Percentiles rank a stretch among this genome's conserved stretches.
Evolutionary conservation across 1,140 invertebrate genomes (phyloP).

Genomic region (Temnothorax curvispinosus): DNA sequence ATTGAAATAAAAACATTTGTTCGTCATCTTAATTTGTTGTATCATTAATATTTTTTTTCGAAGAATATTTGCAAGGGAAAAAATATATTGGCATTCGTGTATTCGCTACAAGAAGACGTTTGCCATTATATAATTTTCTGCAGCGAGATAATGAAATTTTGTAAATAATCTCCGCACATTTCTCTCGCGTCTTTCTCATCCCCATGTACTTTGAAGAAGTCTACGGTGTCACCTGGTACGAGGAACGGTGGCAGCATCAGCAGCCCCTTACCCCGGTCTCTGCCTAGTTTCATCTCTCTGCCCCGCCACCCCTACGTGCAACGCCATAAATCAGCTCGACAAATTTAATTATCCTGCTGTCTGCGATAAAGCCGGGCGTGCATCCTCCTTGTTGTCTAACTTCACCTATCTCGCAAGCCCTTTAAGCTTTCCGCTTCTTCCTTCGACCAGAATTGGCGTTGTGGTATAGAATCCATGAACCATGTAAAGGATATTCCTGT

Average conservation of each 20-base stretch:
- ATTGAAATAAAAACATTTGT: not conserved
- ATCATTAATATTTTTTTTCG: not conserved
- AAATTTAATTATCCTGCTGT: slow-evolving; percentile 88
- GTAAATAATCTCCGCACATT: slow-evolving; percentile 51
- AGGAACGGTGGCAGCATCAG: slow-evolving; percentile 65
- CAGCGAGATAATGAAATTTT: slow-evolving; percentile 47
- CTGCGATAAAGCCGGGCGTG: slow-evolving; percentile 85
- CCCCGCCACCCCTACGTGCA: slow-evolving; percentile 63
- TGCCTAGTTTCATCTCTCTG: slow-evolving; percentile 19
- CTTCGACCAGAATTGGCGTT: slow-evolving; percentile 37
- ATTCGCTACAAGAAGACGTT: not conserved
- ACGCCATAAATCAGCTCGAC: slow-evolving; percentile 86
- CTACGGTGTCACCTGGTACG: slow-evolving; percentile 56
- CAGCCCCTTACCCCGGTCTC: slow-evolving; percentile 33
- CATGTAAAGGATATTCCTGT: slow-evolving; percentile 37
- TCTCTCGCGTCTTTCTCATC: slow-evolving; percentile 27
- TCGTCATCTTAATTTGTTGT: not conserved
- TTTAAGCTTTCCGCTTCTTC: slow-evolving; percentile 74
- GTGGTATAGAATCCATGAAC: slow-evolving; percentile 10
- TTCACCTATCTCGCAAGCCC: slow-evolving; percentile 78
- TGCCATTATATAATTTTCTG: slow-evolving; percentile 14
- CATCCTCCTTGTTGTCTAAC: slow-evolving; percentile 79
- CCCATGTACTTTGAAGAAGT: not conserved
- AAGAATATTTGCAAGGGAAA: not conserved
- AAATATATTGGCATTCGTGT: not conserved